Evolutionary conservation across 2,797 vertebrate species (phyloP), one percentile per base, ranked within the genome.

Genomic region (Miichthys miiuy): DNA sequence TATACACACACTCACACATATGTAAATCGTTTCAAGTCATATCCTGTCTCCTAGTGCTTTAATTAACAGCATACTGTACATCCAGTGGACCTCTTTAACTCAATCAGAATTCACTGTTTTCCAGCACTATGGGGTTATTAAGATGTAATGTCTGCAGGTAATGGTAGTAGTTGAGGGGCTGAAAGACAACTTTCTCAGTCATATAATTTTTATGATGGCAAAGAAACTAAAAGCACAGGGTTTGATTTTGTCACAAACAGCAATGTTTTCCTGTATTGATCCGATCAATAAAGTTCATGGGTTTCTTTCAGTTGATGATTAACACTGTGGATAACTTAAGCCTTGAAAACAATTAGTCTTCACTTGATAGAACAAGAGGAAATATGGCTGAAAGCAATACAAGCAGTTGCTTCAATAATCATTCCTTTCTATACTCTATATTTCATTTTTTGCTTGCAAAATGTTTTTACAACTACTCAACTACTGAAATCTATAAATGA

Each of bases 21-120:
- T n/a, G 27, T 38, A 81, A 74, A 80, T 63, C 73, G 74, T 50
- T 84, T 72, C 54, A 64, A 83, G 57, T 67, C 63, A 69, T 17
- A 27, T 42, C 20, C 27, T 65, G 42, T 75, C 30, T 64, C 30
- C 38, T 5, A 18, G n/a, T 21, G 48, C 54, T 85, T 79, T 75
- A 77, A 82, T 86, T 68, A 78, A 34, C 44, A 57, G 41, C 17
- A 58, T 44, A 63, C 8, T 9, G 30, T 30, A 7, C 61, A 25
- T 61, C 41, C 52, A 67, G 16, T 48, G 17, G 18, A 55, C 8
- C 34, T 75, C 55, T 71, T 62, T 46, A 41, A 72, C 18, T 17
- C 46, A 17, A n/a, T 67, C 66, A 73, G 57, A 68, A 68, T 56
- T 58, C 2, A 34, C 48, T 67, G 61, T 69, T 85, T 82, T 70